phyloP scores from a whole-genome alignment of 2,888 invertebrate genomes.

The Drosophila eohydei region DNA sequence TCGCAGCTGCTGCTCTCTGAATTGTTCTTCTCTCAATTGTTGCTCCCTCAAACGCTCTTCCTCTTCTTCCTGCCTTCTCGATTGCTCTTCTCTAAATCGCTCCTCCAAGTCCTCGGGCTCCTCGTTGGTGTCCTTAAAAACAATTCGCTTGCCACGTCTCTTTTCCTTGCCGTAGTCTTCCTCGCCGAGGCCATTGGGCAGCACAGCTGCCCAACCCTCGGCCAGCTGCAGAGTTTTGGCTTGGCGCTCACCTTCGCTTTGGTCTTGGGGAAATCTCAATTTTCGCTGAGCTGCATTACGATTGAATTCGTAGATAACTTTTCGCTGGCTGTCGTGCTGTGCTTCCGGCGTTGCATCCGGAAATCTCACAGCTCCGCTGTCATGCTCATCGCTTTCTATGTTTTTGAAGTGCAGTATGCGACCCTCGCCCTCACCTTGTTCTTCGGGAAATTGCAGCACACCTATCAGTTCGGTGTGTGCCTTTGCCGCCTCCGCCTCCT shows the following conservation, averaged over 20 bases:
- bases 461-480: conserved; percentile 71
- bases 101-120: conserved; percentile 48
- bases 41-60: conserved; percentile 25
- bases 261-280: conserved; percentile 74
- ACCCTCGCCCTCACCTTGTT: conserved; percentile 50
- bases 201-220: conserved; percentile 59
- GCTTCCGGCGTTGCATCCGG: conserved; percentile 62
- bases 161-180: conserved; percentile 48
- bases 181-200: conserved; percentile 58
- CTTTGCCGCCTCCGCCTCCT: conserved; percentile 61
- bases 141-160: conserved; percentile 63
- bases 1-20: conserved; percentile 13
- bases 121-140: conserved; percentile 67
- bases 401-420: conserved; percentile 67
- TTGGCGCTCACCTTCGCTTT: conserved; percentile 29
- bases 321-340: conserved; percentile 24
- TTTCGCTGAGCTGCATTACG: conserved; percentile 69
- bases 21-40: conserved; percentile 23
- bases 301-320: conserved; percentile 73
- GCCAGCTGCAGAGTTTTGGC: conserved; percentile 44
- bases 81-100: conserved; percentile 19
- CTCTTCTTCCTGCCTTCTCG: conserved; percentile 22
- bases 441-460: conserved; percentile 68
- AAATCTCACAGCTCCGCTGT: conserved; percentile 52
- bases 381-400: conserved; percentile 56